Base-by-base conservation (phyloP, 2,113 vertebrate species). In the Peromyscus maniculatus region DNA sequence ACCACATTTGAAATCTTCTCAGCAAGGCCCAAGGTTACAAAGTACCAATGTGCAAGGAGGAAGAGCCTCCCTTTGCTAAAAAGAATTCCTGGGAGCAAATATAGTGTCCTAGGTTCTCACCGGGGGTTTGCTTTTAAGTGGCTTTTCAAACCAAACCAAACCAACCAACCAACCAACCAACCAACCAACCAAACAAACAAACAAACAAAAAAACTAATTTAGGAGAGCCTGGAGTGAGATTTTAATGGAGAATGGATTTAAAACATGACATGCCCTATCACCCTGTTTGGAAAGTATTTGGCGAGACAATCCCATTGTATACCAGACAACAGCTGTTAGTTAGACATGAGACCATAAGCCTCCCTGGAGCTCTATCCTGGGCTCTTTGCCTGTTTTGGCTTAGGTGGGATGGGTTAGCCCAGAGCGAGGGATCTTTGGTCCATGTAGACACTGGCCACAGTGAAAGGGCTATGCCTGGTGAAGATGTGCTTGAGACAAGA, bases 11-110 rank as follows among this genome's bases (percentile, higher is more conserved):
- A 80, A 74, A 55, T 46, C n/a, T 16, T 59, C 39, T 36, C 49
- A 3, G 19, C 19, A 36, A 5, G 17, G 69, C 6, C 49, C 4
- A 17, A 33, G 64, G 17, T n/a, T n/a, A 46, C 16, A 9, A 71
- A 74, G 19, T 15, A 13, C 15, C 49, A 0, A 0, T 8, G 10
- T 19, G 1, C 8, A 55, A 31, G 67, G n/a, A 43, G 24, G 8
- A 13, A 64, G 66, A 39, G 26, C 0, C 1, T 71, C 2, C 26
- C 5, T 75, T 21, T 78, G 52, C 28, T 86, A 66, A 31, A 17
- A 12, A 82, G 22, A 26, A 19, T 10, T 52, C 66, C 82, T 22
- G 0, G 22, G 12, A 91, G 46, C n/a, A 52, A 39, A 24, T 7
- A 55, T 26, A 5, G 0, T 39, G 31, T 36, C 22, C 67, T 62